Evolutionary conservation across 2,888 invertebrate genomes (phyloP), one percentile per base, ranked within the genome.

Genomic region (Ectemnius lituratus): DNA sequence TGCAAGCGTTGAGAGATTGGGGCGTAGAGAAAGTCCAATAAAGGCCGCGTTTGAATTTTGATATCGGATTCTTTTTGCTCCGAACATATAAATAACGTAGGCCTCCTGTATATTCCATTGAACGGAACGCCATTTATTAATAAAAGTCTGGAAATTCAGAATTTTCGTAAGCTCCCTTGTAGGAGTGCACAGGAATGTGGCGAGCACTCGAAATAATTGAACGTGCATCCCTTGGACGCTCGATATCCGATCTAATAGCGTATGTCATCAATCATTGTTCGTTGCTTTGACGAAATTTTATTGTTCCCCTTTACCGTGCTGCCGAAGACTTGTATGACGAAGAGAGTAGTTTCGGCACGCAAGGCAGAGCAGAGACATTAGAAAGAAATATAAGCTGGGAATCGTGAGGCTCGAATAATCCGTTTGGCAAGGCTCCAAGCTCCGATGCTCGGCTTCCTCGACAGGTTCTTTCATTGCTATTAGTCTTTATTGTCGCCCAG

Each of bases 161-260:
- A 67, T 72, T 75, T 62, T 49, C 18, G 45, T 62, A 58, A 23
- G 59, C 11, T 47, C 46, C 37, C 60, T 18, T 18, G 23, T 28
- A 27, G 13, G 14, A 20, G n/a, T 62, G 59, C 46, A 27, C 4
- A 58, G 18, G 58, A 16, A 45, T 52, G 58, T 45, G 56, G 70
- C 59, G 67, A 23, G 13, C 16, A 52, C 20, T 13, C 58, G 58
- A 74, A 66, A 73, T 75, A 75, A 75, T 66, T 73, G 68, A 67
- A 23, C 52, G 45, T 60, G 56, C 63, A 66, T 56, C 56, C 20
- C 47, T 62, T n/a, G 45, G 3, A 45, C 4, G 37, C 37, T 6
- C 11, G 37, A 37, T 37, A 11, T 37, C 37, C 37, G 37, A 6
- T 37, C 6, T 11, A 11, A 11, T 37, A 37, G 8, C 6, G 8